A percentile compares a stretch with the other conserved stretches of the same genome.
phyloP scores from a whole-genome alignment of 2,797 vertebrate genomes.

The Bradypus variegatus region DNA sequence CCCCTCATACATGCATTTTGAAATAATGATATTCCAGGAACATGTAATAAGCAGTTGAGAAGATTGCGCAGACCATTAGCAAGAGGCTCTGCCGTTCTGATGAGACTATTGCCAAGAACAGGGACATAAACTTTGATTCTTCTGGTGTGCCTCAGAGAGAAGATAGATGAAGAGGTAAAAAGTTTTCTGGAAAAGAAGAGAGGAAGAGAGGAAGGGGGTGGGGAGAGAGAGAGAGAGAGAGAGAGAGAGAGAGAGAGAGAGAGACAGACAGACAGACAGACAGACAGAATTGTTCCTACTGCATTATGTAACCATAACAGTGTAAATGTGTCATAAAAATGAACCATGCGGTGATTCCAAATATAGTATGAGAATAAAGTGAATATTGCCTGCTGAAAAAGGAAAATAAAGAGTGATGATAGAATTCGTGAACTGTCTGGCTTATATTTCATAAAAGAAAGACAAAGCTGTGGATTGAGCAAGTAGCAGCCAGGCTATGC shows the following conservation, averaged over 20 bases:
- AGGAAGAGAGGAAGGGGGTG: not conserved
- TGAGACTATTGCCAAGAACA: not conserved
- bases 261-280: too few relatives aligned
- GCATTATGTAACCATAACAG: slow-evolving; percentile 9
- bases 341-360: slow-evolving; percentile 53
- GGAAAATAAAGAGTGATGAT: not conserved
- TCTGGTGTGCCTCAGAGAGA: slow-evolving; percentile 2
- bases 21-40: not conserved
- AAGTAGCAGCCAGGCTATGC: not conserved
- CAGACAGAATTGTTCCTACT: not conserved
- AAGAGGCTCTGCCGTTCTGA: not conserved
- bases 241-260: too few relatives aligned
- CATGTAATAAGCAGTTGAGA: not conserved
- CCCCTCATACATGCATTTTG: not conserved
- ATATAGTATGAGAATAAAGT: slow-evolving; percentile 30
- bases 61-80: not conserved
- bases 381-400: slow-evolving; percentile 29
- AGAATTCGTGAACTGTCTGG: not conserved
- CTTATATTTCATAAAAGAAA: not conserved
- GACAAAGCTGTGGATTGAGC: not conserved
- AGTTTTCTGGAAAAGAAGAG: not conserved
- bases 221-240: not conserved
- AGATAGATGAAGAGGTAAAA: slow-evolving; percentile 1
- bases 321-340: slow-evolving; percentile 39
- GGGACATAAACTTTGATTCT: not conserved